Evolutionary conservation across 2,113 vertebrate species (phyloP), one percentile per base, ranked within the genome.

Genomic region (Bos indicus): DNA sequence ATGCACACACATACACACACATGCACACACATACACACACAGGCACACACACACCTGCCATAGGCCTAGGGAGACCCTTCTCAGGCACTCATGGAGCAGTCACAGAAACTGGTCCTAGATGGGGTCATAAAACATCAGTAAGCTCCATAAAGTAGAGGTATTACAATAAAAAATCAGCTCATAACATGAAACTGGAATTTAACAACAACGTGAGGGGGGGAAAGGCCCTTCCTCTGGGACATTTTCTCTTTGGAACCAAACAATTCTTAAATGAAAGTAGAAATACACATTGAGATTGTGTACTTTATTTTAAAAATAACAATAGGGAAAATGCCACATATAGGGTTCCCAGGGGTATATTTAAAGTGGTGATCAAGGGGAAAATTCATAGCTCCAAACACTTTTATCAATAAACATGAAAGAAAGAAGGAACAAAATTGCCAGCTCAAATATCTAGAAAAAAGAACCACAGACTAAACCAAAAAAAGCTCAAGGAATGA

Each of bases 1-100:
- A 33, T 7, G 11, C 60, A 64, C 30, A 33, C 1, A 3, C 0
- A 1, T 33, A 40, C 40, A 54, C 54, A 54, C 1, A 2, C 6
- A 33, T 7, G 11, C 60, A 64, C 30, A 33, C 1, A 3, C 0
- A 1, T 33, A 4, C 30, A 64, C 16, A 16, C 30, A 64, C 15
- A n/a, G 2, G 33, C 0, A 64, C 62, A n/a, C 62, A n/a, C 60
- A 67, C 17, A 36, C 17, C 21, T n/a, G 1, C 9, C 64, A 19
- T n/a, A 40, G 33, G 78, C 33, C 88, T 51, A 33, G 28, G 78
- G 62, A 77, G 19, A 57, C 16, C 17, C 48, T 56, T 17, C 51
- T 6, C 48, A 2, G 21, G 51, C 4, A 5, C 3, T 36, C 36
- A 5, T 2, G 13, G 16, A 12, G 5, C 59, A 3, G 5, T 36